Conservation (phyloP, 1,140 invertebrate species). For the Conus ventricosus region DNA sequence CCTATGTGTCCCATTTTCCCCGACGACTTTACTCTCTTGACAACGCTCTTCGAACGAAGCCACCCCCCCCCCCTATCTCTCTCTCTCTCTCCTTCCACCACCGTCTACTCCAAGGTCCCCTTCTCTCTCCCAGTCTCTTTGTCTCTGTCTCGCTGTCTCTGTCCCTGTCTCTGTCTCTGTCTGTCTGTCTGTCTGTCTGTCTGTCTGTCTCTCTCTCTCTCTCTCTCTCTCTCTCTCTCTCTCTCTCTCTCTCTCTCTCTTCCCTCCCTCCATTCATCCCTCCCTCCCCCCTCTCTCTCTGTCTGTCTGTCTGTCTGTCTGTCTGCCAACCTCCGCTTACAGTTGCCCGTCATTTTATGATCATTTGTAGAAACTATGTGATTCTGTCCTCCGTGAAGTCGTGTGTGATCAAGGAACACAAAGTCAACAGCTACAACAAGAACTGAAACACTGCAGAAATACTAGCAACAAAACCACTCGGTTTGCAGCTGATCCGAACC, state of each 20-base stretch:
- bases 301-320: slow-evolving; percentile 18
- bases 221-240: slow-evolving; percentile 28
- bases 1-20: no score
- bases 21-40: no score
- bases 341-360: neutral
- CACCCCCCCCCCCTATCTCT: neutral
- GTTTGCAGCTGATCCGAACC: no score
- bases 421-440: neutral
- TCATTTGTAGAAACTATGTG: neutral
- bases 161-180: slow-evolving; percentile 4
- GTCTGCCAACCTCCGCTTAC: neutral
- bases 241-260: slow-evolving; percentile 27
- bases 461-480: neutral
- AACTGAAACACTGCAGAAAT: neutral
- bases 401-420: neutral
- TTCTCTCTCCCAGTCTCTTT: neutral
- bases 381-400: neutral
- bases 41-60: no score
- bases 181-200: neutral
- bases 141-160: neutral
- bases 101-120: neutral
- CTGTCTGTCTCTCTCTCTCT: slow-evolving; percentile 17
- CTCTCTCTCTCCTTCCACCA: slow-evolving; percentile 20
- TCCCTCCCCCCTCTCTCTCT: slow-evolving; percentile 11
- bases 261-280: neutral